Evolutionary conservation across 2,797 vertebrate species (phyloP).

Genomic region (Odontamblyopus rebecca): DNA sequence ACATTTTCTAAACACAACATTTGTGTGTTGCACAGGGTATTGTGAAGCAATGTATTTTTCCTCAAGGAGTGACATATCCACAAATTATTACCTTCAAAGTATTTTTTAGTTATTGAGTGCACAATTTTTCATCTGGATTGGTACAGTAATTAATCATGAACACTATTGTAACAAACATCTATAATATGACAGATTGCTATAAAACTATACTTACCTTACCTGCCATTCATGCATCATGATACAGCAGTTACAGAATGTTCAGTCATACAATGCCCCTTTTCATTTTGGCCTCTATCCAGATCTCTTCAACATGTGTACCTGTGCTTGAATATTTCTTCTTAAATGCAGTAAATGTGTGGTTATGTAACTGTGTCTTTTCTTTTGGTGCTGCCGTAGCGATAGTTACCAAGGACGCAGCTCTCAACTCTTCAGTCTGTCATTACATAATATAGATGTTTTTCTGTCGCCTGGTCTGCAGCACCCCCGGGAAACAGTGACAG

Average conservation of each 20-base stretch:
- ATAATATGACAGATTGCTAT: not conserved
- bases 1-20: not conserved
- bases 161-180: not conserved
- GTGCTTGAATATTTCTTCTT: not conserved
- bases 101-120: too few relatives aligned
- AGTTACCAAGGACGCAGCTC: slow-evolving; percentile 59
- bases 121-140: not conserved
- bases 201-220: not conserved
- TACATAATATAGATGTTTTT: slow-evolving; percentile 46
- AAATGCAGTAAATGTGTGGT: slow-evolving; percentile 30
- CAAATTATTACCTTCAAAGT: not conserved
- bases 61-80: not conserved
- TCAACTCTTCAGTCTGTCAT: slow-evolving; percentile 35
- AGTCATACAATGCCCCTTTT: not conserved
- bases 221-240: too few relatives aligned
- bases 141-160: not conserved
- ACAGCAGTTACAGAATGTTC: too few relatives aligned
- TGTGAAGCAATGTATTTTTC: not conserved
- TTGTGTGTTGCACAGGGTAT: not conserved
- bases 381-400: slow-evolving; percentile 48
- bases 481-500: slow-evolving; percentile 15
- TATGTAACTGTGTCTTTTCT: slow-evolving; percentile 47
- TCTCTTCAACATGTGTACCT: not conserved
- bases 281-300: not conserved
- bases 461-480: slow-evolving; percentile 21